Percentiles rank a stretch among this genome's conserved stretches.
These are phyloP conservation scores for Autographa gamma DNA, from an alignment of 2,888 invertebrate species.

Conservation along the genomic window DNA sequence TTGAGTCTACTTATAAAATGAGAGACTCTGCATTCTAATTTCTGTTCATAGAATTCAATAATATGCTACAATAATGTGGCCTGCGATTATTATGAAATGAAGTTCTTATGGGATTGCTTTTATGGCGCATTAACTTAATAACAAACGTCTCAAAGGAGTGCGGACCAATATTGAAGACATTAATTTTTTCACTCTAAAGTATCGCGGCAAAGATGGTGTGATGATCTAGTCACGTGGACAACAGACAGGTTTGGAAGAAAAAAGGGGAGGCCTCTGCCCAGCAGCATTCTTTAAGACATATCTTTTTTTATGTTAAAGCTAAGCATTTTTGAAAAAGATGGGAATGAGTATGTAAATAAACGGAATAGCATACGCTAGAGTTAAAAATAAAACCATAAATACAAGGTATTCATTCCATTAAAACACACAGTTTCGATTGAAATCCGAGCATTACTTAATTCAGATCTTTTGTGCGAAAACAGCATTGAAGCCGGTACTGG, in stretches of 20 bases:
- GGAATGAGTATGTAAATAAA: background rate
- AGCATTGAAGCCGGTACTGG: constrained; percentile 34
- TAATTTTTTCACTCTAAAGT: background rate
- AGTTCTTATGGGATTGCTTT: background rate
- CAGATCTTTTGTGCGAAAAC: constrained; percentile 27
- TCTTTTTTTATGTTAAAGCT: too few species aligned
- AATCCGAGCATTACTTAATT: constrained; percentile 36
- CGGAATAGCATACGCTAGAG: background rate
- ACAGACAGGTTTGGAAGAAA: too few species aligned
- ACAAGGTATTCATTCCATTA: constrained; percentile 3
- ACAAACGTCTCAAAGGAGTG: background rate
- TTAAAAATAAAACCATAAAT: background rate
- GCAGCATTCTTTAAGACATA: too few species aligned
- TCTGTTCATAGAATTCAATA: background rate
- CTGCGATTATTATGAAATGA: background rate
- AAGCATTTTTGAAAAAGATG: too few species aligned
- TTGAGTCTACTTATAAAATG: background rate
- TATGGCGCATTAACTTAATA: background rate
- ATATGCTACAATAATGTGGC: background rate
- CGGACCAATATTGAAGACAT: background rate
- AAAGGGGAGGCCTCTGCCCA: too few species aligned
- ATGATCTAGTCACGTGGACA: too few species aligned
- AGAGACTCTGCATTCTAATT: background rate
- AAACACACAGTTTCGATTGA: constrained; percentile 22
- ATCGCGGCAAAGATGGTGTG: too few species aligned